phyloP scores from a whole-genome alignment of 2,113 vertebrate genomes.

The Propithecus coquereli region DNA sequence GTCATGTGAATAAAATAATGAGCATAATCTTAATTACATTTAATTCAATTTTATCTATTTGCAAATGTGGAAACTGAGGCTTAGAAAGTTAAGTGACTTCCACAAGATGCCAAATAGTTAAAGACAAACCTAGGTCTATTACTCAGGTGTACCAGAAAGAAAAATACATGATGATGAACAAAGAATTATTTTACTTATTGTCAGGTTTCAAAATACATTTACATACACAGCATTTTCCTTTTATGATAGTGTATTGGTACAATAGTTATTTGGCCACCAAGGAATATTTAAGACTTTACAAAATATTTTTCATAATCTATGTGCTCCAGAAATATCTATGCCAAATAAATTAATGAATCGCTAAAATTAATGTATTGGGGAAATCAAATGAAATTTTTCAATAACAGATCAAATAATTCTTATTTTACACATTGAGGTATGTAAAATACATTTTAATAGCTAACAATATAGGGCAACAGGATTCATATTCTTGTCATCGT shows the following conservation, averaged over 20 bases:
- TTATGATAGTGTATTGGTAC: background rate
- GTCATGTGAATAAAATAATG: background rate
- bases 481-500: background rate
- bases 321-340: background rate
- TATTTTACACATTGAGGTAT: background rate
- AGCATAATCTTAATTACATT: background rate
- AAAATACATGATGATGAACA: background rate
- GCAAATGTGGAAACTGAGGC: background rate
- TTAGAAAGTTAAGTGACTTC: background rate
- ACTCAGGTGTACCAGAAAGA: background rate
- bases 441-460: background rate
- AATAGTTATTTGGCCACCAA: background rate
- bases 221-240: background rate
- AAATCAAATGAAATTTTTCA: background rate
- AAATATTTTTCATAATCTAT: background rate
- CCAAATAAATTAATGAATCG: background rate
- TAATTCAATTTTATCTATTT: conserved; percentile 13
- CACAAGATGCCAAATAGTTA: background rate
- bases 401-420: background rate
- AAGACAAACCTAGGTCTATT: background rate
- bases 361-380: background rate
- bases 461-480: background rate
- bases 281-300: background rate
- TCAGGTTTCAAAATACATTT: background rate
- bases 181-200: background rate